These are phyloP conservation scores for Halcyon malimbica DNA, from an alignment of 2,113 vertebrate genomes.

Conservation along the genomic window DNA sequence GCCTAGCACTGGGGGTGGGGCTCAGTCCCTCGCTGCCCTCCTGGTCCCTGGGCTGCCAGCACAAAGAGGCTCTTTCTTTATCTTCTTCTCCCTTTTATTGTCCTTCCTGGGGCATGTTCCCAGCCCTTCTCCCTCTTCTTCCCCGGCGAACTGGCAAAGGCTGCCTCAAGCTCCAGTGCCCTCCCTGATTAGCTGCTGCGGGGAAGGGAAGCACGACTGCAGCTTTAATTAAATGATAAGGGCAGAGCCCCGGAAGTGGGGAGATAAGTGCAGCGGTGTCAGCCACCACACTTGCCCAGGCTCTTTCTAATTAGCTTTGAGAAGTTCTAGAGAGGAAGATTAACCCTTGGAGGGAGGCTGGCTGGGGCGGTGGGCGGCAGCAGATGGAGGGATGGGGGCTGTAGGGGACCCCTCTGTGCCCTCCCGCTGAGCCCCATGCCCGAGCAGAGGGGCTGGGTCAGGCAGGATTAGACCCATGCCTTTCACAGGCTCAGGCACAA, in stretches of 20 bases:
- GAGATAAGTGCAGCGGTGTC: constrained; percentile 48
- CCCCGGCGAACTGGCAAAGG: background rate
- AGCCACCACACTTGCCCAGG: constrained; percentile 45
- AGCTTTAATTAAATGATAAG: constrained; percentile 77
- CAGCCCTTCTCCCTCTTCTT: background rate
- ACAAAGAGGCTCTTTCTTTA: background rate
- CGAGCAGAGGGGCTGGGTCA: background rate
- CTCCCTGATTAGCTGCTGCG: constrained; percentile 63
- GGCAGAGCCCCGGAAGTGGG: constrained; percentile 68
- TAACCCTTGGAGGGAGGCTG: constrained; percentile 21
- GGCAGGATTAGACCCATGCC: background rate
- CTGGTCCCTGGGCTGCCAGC: background rate
- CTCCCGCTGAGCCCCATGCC: fast-evolving
- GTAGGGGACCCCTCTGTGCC: fast-evolving
- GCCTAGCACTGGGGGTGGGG: background rate
- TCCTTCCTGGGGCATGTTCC: background rate
- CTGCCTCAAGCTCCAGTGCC: constrained; percentile 61
- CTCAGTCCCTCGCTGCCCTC: background rate
- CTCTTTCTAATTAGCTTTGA: constrained; percentile 59
- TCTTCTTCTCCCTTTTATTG: background rate
- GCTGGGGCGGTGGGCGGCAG: background rate
- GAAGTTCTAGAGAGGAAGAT: constrained; percentile 17
- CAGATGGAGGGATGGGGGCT: background rate
- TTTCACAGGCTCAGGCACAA: background rate
- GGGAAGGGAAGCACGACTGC: constrained; percentile 36